Percentiles rank a stretch among this genome's conserved stretches.
These are phyloP conservation scores for Capromys pilorides DNA, from an alignment of 2,797 vertebrate genomes.

Conservation along the genomic window DNA sequence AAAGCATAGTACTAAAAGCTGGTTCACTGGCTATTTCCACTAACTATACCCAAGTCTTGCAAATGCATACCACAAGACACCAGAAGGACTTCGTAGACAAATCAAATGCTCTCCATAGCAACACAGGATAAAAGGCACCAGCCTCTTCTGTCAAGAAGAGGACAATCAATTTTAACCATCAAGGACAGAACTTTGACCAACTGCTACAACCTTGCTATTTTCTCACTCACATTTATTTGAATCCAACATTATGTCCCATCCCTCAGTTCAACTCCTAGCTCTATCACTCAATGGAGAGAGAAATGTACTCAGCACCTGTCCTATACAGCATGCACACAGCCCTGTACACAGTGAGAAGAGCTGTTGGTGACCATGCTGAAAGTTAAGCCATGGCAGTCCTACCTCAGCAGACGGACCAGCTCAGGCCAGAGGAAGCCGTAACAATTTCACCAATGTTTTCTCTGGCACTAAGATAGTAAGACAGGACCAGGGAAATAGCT, in stretches of 20 bases:
- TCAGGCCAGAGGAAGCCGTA: conserved; percentile 10
- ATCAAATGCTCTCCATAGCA: background rate
- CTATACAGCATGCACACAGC: accelerated
- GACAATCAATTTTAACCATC: conserved; percentile 35
- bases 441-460: background rate
- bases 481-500: background rate
- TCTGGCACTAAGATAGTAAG: background rate
- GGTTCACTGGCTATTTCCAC: background rate
- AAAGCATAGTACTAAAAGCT: background rate
- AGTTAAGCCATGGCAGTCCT: background rate
- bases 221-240: conserved; percentile 39
- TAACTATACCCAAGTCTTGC: background rate
- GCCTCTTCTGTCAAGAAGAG: background rate
- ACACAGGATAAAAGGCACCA: background rate
- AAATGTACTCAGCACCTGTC: background rate
- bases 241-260: background rate
- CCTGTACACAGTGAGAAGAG: background rate
- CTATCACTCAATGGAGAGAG: background rate
- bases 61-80: background rate
- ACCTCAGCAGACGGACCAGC: background rate
- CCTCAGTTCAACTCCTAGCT: background rate
- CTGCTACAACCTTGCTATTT: conserved; percentile 19
- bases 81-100: background rate
- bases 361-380: background rate
- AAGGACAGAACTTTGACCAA: background rate